These are phyloP conservation scores for Eudasyphora cyanicolor DNA, from an alignment of 2,888 invertebrate genomes.

Conservation along the genomic window DNA sequence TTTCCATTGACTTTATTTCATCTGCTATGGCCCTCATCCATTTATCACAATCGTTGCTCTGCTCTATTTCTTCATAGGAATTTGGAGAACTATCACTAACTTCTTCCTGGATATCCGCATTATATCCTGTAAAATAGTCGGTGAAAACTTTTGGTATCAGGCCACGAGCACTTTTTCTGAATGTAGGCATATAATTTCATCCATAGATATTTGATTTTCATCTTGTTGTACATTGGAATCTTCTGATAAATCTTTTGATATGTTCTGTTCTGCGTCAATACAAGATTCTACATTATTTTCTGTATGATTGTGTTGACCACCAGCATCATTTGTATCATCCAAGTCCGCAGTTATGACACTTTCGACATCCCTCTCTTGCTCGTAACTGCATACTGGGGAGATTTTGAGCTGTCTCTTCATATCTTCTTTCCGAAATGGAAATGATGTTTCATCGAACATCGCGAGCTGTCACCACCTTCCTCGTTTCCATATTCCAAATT, in stretches of 20 bases:
- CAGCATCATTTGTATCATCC: too few species aligned
- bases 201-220: too few species aligned
- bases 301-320: too few species aligned
- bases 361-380: neutral
- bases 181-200: conserved; percentile 3
- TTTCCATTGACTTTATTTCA: too few species aligned
- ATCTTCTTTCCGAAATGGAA: neutral
- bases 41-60: conserved; percentile 39
- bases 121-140: conserved; percentile 26
- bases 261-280: too few species aligned
- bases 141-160: conserved; percentile 7
- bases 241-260: too few species aligned
- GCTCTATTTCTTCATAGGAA: neutral
- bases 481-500: neutral
- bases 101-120: neutral
- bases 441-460: neutral
- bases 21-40: neutral
- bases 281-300: too few species aligned
- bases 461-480: neutral
- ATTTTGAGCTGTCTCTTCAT: neutral
- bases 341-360: too few species aligned
- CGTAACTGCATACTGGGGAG: neutral
- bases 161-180: conserved; percentile 8
- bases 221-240: too few species aligned
- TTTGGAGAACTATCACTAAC: neutral